Base-by-base conservation (phyloP, 2,888 invertebrate species). In the Nomada hirtipes region DNA sequence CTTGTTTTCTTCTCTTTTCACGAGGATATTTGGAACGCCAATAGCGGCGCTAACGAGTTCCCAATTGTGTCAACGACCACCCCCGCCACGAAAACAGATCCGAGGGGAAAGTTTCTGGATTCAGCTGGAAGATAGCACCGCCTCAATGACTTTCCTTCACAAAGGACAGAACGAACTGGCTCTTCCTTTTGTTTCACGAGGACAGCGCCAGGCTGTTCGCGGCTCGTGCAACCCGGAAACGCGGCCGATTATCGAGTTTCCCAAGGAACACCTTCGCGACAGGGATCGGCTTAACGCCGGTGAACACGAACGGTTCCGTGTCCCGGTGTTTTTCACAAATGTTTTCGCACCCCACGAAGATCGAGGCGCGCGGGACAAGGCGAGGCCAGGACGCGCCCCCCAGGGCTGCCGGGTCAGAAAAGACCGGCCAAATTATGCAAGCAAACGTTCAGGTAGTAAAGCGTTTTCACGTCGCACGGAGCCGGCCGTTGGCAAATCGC, bases 401-500 rank as follows among this genome's bases (percentile, higher is more conserved):
- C 60, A 64, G 71, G 71, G 72, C 75, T 61, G 84, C 78, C 68
- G 78, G 77, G 76, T 73, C 78, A 84, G 85, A 88, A 89, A 88
- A 88, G 89, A 76, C 84, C 84, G 87, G 79, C 75, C 89, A 91
- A 91, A 91, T 92, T 91, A 92, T 91, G 90, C 91, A 88, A 91
- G 90, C 89, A 85, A 90, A 90, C 88, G 89, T 90, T 91, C 91
- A 91, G 91, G 91, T 91, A 91, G 91, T 85, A 86, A 89, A 90
- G 86, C 87, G 89, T 89, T 90, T 89, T 86, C 80, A 78, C 78
- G 67, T 70, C 29, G 79, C 23, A 20, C 59, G 67, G 60, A 70
- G 72, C 79, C 64, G 68, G 57, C 79, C 68, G 65, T 85, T 81
- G 78, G 55, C 55, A 65, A 36, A 42, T 61, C 29, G 29, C 68